phyloP scores from a whole-genome alignment of 1,140 invertebrate species.

The Archegozetes longisetosus region DNA sequence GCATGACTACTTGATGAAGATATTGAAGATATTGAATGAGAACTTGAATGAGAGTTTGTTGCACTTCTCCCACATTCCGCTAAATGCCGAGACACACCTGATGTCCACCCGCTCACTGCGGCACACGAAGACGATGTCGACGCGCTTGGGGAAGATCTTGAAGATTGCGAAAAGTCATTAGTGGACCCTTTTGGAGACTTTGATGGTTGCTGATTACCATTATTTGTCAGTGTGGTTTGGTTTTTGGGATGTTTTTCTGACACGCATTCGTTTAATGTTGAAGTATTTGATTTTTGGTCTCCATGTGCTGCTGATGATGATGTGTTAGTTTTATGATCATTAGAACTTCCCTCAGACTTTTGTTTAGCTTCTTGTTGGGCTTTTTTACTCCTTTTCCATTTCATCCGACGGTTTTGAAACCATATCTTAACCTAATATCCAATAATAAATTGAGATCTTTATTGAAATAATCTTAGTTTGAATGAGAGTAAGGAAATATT shows the following conservation, averaged over 20 bases:
- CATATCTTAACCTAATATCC: constrained; percentile 78
- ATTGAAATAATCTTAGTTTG: too few relatives aligned
- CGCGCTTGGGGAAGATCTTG: background rate
- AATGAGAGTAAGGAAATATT: too few relatives aligned
- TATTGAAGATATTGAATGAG: background rate
- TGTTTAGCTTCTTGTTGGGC: constrained; percentile 35
- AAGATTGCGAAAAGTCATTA: background rate
- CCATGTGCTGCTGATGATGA: background rate
- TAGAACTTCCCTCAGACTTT: constrained; percentile 38
- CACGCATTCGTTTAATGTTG: background rate
- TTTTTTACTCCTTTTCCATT: constrained; percentile 88
- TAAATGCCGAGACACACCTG: background rate
- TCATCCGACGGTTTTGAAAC: constrained; percentile 91
- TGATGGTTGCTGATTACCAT: background rate
- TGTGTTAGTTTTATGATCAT: background rate
- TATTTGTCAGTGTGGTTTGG: constrained; percentile 1
- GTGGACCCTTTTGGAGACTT: background rate
- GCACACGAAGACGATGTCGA: background rate
- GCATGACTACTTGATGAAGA: background rate
- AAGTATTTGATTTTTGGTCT: background rate
- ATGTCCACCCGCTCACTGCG: background rate
- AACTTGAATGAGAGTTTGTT: background rate
- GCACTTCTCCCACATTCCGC: background rate
- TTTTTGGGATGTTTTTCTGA: background rate
- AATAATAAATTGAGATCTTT: constrained; percentile 14